Conservation (phyloP, 2,888 invertebrate genomes). For the Uloborus plumipes region DNA sequence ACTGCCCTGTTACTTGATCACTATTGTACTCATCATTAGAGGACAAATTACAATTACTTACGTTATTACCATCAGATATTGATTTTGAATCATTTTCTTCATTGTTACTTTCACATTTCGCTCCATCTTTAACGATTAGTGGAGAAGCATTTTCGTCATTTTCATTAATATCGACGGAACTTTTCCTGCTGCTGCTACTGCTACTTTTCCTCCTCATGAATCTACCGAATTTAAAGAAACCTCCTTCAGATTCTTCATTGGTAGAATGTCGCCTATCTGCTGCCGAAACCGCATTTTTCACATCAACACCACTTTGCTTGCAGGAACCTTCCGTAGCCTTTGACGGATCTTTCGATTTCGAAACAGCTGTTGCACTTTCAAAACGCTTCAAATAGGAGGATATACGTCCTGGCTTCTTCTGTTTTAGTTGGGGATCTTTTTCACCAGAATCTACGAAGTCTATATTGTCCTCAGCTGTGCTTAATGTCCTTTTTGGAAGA, state of each 20-base stretch:
- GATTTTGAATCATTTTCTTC: too few species aligned
- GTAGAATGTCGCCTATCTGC: background rate
- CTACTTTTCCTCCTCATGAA: conserved; percentile 31
- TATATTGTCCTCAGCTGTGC: background rate
- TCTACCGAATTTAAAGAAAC: conserved; percentile 27
- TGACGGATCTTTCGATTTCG: conserved; percentile 9
- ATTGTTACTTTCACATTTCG: too few species aligned
- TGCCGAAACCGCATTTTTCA: conserved; percentile 4
- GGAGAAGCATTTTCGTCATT: background rate
- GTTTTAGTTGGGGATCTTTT: too few species aligned
- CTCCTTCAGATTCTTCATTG: background rate
- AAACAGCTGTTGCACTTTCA: conserved; percentile 1
- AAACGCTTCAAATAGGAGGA: conserved; percentile 41
- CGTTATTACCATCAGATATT: too few species aligned
- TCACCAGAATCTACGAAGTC: background rate
- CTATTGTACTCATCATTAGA: too few species aligned
- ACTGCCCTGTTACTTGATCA: too few species aligned
- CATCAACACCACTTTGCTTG: background rate
- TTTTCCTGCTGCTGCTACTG: conserved; percentile 9
- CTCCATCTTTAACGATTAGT: too few species aligned
- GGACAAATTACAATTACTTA: too few species aligned
- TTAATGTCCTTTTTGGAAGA: too few species aligned
- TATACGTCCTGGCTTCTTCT: conserved; percentile 14
- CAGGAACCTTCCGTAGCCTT: background rate
- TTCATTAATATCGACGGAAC: background rate